Evolutionary conservation across 2,113 vertebrate genomes (phyloP).

Genomic region (Pithys albifrons): DNA sequence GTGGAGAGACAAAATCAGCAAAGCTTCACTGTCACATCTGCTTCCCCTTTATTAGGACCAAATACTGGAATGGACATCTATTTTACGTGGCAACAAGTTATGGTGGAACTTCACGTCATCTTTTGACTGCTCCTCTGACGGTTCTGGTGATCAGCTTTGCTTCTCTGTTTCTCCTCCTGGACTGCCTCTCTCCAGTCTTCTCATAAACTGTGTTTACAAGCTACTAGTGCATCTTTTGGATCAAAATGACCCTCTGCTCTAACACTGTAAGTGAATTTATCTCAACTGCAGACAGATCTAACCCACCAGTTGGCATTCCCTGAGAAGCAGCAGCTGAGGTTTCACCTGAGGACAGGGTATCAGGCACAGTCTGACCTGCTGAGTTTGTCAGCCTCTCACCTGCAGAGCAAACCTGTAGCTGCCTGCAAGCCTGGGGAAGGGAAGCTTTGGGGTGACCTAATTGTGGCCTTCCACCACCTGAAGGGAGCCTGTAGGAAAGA

Average conservation of each 20-base stretch:
- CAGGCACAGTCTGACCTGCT: neutral
- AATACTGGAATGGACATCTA: neutral
- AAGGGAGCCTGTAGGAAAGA: neutral
- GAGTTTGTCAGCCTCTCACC: neutral
- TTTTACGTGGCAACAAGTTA: neutral
- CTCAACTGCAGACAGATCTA: neutral
- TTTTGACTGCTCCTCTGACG: neutral
- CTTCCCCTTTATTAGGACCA: neutral
- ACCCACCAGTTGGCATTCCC: neutral
- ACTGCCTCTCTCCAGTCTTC: neutral
- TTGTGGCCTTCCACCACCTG: neutral
- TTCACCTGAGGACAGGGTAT: neutral
- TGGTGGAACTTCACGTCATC: neutral
- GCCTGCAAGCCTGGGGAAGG: neutral
- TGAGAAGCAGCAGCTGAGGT: neutral
- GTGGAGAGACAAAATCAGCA: neutral
- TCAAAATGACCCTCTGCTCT: neutral
- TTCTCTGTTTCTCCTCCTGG: neutral
- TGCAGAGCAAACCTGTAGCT: neutral
- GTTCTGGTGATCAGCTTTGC: neutral
- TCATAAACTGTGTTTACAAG: neutral
- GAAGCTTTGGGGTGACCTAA: neutral
- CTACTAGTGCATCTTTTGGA: neutral
- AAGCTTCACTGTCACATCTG: neutral
- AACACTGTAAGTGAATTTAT: neutral